A percentile compares a stretch with the other conserved stretches of the same genome.
Evolutionary conservation across 2,888 invertebrate genomes (phyloP).

Genomic region (Polyommatus icarus): DNA sequence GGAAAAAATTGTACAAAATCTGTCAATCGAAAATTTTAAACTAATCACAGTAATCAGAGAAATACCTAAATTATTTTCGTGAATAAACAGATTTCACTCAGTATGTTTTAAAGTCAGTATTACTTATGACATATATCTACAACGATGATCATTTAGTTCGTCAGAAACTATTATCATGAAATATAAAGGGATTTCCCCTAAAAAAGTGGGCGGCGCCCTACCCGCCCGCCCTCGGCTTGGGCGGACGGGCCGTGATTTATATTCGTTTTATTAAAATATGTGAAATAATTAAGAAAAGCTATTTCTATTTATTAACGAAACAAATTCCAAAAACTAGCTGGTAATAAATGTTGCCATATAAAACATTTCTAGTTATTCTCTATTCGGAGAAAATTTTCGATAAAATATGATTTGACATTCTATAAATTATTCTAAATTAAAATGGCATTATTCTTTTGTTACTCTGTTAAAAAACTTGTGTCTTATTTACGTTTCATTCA

Average conservation of each 20-base stretch:
- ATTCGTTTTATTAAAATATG: conserved; percentile 18
- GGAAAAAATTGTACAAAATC: too few species aligned
- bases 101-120: too few species aligned
- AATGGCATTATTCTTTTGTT: background rate
- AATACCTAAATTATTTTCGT: too few species aligned
- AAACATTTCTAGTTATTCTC: background rate
- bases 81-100: too few species aligned
- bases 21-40: too few species aligned
- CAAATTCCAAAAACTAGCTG: background rate
- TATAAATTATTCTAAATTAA: background rate
- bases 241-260: conserved; percentile 35
- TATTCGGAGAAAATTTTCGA: background rate
- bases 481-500: background rate
- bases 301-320: background rate
- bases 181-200: background rate
- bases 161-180: too few species aligned
- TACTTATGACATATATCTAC: too few species aligned
- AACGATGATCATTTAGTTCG: too few species aligned
- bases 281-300: conserved; percentile 5
- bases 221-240: conserved; percentile 45
- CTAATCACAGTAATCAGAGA: too few species aligned
- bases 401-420: background rate
- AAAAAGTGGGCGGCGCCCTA: conserved; percentile 48
- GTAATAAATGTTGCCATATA: background rate
- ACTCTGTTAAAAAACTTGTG: background rate